Evolutionary conservation across 2,888 invertebrate species (phyloP), one percentile per base, ranked within the genome.

Genomic region (Himalopsyche tibetana): DNA sequence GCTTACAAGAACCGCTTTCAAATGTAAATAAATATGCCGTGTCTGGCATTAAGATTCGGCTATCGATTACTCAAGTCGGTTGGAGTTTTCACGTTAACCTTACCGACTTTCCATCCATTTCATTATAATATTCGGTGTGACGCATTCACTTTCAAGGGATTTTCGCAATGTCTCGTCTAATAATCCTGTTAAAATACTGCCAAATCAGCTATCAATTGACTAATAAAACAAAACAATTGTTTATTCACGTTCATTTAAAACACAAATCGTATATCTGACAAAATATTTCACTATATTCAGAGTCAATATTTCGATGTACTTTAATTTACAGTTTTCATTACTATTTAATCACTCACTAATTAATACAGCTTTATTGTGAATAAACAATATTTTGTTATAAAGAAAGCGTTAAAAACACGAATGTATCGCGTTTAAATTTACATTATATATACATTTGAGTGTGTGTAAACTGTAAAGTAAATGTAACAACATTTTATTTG

Each of bases 111-210:
- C 36, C 74, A 74, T 36, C 36, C 74, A 74, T 74, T 74, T 38
- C 74, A 74, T 74, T 74, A 74, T 74, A 28, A 28, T 28, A 28
- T 74, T 36, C 36, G 36, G 38, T 74, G 74, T 74, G 74, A 28
- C 74, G 19, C 74, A 36, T 74, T 74, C 74, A 74, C 15, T 36
- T 69, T 36, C 74, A 36, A 74, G 28, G 36, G 74, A 36, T 74
- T 36, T 74, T 36, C 74, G 15, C 74, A 36, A 36, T 38, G 74
- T 36, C 19, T 74, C 38, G 4, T 36, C 36, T 51, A 51, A 51
- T 51, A 51, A 74, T 74, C 74, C 11, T 74, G 36, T 69, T 28
- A 28, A 69, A 28, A 8, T n/a, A 2, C 15, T 38, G 74, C n/a
- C 38, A 74, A 36, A 74, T 74, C 38, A 74, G n/a, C 15, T 74